Evolutionary conservation across 2,797 vertebrate species (phyloP).

Genomic region (Muscicapa striata): DNA sequence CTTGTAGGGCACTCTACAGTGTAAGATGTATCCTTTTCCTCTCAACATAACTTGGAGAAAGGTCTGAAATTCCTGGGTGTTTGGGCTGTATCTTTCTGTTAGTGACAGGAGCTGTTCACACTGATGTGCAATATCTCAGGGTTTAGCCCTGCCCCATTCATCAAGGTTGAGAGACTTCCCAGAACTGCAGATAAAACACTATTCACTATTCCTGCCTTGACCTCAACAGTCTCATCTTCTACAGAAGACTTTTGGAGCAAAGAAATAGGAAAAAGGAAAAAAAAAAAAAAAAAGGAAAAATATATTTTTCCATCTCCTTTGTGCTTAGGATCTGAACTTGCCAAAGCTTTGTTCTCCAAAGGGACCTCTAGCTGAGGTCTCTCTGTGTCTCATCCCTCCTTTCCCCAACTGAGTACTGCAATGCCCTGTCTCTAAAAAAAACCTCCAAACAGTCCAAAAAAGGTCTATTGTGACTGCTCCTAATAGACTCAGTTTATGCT

Average conservation of each 20-base stretch:
- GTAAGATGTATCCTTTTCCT: neutral
- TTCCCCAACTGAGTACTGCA: neutral
- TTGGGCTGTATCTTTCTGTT: neutral
- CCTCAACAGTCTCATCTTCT: neutral
- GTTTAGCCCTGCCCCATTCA: slow-evolving; percentile 10
- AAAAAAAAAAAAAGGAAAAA: too few relatives aligned
- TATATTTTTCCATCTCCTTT: neutral
- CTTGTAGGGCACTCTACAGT: neutral
- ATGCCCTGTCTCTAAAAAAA: neutral
- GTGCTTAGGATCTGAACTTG: neutral
- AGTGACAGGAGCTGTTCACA: neutral
- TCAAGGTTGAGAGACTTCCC: slow-evolving; percentile 1
- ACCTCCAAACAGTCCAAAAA: neutral
- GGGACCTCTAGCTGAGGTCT: neutral
- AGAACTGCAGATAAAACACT: slow-evolving; percentile 11
- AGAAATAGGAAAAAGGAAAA: neutral
- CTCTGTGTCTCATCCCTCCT: neutral
- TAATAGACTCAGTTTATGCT: neutral
- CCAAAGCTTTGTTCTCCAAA: slow-evolving; percentile 39
- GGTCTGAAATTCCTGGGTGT: neutral
- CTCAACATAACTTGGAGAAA: neutral
- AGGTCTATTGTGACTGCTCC: neutral
- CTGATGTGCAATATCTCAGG: neutral
- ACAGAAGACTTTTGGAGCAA: neutral
- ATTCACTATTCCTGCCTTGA: neutral